These are phyloP conservation scores for Zaprionus vittiger DNA, from an alignment of 1,140 invertebrate genomes.

Conservation along the genomic window DNA sequence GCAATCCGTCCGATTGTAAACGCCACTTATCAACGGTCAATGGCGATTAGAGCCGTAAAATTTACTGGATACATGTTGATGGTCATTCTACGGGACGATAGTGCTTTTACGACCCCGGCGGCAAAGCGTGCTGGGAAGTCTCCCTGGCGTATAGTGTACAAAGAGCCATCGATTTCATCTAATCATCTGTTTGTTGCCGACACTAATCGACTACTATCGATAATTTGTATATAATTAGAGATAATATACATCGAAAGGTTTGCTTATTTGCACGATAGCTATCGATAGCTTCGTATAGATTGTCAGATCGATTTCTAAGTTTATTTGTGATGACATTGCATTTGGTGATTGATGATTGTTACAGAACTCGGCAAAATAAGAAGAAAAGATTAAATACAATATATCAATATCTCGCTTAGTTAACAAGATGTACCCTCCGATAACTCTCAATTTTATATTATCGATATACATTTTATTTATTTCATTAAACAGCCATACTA, in stretches of 20 bases:
- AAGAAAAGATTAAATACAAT: no score
- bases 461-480: no score
- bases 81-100: slow-evolving; percentile 23
- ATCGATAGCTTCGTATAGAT: no score
- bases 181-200: neutral
- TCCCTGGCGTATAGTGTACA: neutral
- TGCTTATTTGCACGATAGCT: no score
- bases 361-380: no score
- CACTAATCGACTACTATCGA: neutral
- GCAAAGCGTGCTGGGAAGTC: slow-evolving; percentile 1
- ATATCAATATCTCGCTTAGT: no score
- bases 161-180: neutral
- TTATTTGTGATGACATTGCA: no score
- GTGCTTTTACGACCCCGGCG: slow-evolving; percentile 16
- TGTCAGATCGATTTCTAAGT: no score
- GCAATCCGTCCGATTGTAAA: slow-evolving; percentile 18
- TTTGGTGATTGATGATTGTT: no score
- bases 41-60: slow-evolving; percentile 48
- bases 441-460: no score
- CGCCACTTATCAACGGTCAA: slow-evolving; percentile 54
- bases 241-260: neutral
- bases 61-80: slow-evolving; percentile 55
- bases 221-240: neutral
- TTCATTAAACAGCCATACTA: no score
- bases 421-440: no score